Evolutionary conservation across 2,888 invertebrate species (phyloP).

Genomic region (Eilema sororculum): DNA sequence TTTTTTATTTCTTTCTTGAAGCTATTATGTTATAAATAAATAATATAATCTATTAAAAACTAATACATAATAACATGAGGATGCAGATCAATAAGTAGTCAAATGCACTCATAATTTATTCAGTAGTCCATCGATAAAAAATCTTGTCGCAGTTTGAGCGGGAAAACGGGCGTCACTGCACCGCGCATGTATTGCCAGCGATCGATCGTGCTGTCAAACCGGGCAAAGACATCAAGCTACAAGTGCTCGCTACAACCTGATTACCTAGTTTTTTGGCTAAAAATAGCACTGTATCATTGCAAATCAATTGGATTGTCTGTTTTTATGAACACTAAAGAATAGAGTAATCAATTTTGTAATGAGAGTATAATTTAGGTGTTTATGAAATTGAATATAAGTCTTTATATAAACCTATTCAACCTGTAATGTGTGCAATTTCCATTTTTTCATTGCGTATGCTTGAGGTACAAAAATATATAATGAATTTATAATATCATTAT

Average conservation of each 20-base stretch:
- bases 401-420: too few relatives aligned
- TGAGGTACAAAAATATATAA: too few relatives aligned
- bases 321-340: neutral
- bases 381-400: neutral
- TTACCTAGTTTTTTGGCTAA: constrained; percentile 37
- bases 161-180: constrained; percentile 54
- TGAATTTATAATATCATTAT: too few relatives aligned
- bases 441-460: too few relatives aligned
- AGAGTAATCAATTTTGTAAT: neutral
- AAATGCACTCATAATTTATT: constrained; percentile 36
- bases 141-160: constrained; percentile 55
- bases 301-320: too few relatives aligned
- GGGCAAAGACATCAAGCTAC: constrained; percentile 39
- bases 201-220: constrained; percentile 66
- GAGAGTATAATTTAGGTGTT: neutral
- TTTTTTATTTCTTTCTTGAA: too few relatives aligned
- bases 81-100: constrained; percentile 34
- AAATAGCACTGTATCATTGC: constrained; percentile 25
- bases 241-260: constrained; percentile 42
- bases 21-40: too few relatives aligned
- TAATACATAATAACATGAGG: neutral
- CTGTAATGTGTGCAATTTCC: too few relatives aligned
- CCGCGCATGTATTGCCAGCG: constrained; percentile 65
- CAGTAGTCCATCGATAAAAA: constrained; percentile 41
- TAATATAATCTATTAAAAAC: neutral